phyloP scores from a whole-genome alignment of 2,113 vertebrate genomes.

The Tachycineta bicolor region DNA sequence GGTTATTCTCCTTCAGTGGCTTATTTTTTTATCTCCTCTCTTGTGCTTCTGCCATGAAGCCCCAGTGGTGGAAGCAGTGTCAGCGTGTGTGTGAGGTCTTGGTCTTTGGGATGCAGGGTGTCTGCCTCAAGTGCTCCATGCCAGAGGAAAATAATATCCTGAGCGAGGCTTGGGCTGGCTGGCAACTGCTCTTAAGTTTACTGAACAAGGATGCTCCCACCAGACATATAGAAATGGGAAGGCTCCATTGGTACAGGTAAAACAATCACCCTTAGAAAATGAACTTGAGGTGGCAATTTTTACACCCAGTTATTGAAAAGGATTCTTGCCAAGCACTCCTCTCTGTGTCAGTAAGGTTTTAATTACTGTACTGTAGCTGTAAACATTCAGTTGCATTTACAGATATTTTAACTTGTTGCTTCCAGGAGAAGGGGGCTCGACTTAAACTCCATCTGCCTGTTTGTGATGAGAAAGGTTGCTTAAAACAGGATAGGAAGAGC shows the following conservation, averaged over 20 bases:
- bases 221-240: not conserved
- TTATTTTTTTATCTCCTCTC: not conserved
- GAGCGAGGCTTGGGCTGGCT: not conserved
- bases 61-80: not conserved
- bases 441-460: conserved; percentile 31
- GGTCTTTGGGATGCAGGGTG: rapidly evolving
- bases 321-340: not conserved
- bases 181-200: no score
- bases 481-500: not conserved
- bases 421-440: conserved; percentile 3
- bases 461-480: not conserved
- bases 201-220: not conserved
- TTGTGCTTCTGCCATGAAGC: not conserved
- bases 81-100: rapidly evolving
- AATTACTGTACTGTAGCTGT: not conserved
- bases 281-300: not conserved
- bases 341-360: not conserved
- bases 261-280: not conserved
- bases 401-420: conserved; percentile 25
- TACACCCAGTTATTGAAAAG: not conserved
- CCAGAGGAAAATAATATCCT: not conserved
- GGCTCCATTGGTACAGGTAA: not conserved
- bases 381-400: not conserved
- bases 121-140: not conserved
- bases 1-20: not conserved